phyloP scores from a whole-genome alignment of 2,113 vertebrate genomes.

The Psittacara wagleri region DNA sequence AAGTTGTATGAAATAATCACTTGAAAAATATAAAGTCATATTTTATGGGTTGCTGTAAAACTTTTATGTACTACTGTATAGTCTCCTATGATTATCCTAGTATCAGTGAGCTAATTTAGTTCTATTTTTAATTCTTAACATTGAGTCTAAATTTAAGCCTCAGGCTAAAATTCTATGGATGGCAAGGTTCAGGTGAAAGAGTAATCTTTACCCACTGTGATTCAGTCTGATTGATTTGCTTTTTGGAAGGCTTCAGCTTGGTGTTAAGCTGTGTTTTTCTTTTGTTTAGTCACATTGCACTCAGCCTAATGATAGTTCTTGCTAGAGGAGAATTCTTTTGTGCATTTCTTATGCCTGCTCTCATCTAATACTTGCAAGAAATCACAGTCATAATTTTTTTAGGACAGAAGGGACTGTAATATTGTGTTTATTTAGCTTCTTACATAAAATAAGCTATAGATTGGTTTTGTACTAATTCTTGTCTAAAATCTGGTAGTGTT shows the following conservation, averaged over 20 bases:
- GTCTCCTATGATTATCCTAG: not conserved
- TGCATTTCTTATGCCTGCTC: not conserved
- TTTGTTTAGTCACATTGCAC: not conserved
- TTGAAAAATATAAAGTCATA: not conserved
- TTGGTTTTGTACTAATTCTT: not conserved
- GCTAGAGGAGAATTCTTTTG: not conserved
- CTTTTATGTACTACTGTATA: not conserved
- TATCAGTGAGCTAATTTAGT: not conserved
- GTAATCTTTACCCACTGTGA: not conserved
- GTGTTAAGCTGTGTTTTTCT: not conserved
- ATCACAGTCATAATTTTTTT: constrained; percentile 24
- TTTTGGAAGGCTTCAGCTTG: not conserved
- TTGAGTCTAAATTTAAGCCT: not conserved
- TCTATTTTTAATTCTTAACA: not conserved
- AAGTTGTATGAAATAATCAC: not conserved
- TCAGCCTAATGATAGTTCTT: not conserved
- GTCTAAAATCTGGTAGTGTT: not conserved
- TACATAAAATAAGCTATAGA: not conserved
- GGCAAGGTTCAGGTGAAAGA: not conserved
- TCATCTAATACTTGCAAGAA: not conserved
- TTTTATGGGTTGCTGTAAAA: not conserved
- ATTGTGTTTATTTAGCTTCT: not conserved
- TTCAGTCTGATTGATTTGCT: not conserved
- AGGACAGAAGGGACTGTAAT: not conserved
- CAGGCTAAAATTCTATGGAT: not conserved